Conservation (phyloP, 2,113 vertebrate genomes). For the Entomyzon cyanotis region DNA sequence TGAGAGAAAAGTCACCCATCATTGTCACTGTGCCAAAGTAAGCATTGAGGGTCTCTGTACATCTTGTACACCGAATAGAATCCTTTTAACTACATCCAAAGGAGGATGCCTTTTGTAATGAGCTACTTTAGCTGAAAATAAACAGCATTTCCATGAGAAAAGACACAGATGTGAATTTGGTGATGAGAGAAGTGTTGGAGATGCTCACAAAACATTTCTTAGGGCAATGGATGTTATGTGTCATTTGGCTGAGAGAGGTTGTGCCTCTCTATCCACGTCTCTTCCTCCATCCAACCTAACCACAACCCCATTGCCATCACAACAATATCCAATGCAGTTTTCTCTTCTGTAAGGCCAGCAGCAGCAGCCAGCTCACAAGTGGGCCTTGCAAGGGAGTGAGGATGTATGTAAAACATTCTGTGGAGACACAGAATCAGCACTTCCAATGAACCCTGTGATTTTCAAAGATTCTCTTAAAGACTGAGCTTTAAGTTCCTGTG, state of each 20-base stretch:
- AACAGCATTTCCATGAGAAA: not conserved
- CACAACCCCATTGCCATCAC: not conserved
- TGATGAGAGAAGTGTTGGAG: not conserved
- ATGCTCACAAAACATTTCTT: not conserved
- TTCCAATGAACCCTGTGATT: not conserved
- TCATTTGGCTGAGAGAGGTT: not conserved
- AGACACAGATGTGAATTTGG: not conserved
- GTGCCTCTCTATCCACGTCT: not conserved
- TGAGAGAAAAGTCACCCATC: not conserved
- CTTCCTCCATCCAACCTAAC: not conserved
- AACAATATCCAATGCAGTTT: accelerated
- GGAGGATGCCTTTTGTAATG: not conserved
- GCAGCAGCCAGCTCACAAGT: not conserved
- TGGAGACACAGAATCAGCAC: not conserved
- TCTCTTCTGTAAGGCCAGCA: not conserved
- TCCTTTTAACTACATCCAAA: not conserved
- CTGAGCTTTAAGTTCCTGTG: not conserved
- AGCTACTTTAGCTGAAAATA: not conserved
- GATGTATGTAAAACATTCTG: not conserved
- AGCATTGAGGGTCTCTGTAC: not conserved
- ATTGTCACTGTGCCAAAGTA: not conserved
- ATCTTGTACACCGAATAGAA: not conserved
- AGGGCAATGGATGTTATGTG: not conserved
- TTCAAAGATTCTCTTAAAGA: not conserved
- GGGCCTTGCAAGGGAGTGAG: not conserved